Evolutionary conservation across 2,113 vertebrate species (phyloP), one percentile per base, ranked within the genome.

Genomic region (Dicentrarchus labrax): DNA sequence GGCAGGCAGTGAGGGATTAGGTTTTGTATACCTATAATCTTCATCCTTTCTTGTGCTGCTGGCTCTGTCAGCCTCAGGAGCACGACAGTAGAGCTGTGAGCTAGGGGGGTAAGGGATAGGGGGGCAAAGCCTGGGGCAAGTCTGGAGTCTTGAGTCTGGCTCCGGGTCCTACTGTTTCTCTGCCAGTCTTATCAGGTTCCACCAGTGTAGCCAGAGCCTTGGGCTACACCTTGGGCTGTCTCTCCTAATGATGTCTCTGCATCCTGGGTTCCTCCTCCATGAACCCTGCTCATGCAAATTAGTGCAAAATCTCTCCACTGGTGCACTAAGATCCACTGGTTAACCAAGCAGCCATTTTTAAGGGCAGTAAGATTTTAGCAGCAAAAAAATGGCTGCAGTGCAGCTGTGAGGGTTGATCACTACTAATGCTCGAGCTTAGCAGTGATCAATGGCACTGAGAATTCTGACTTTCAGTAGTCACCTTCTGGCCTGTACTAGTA

Each of bases 161-260:
- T 60, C 8, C 0, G 0, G 4, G 4, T 62, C 73, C 48, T 2
- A 5, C 1, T 53, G n/a, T 45, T 64, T 57, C 62, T 70, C 45
- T 45, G 24, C 45, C 9, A 5, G 50, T 51, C 45, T 22, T n/a
- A 38, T 61, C 56, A 41, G 51, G 53, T 53, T 59, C 0, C 8
- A 22, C 0, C 43, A 36, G 67, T 22, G 72, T 51, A 68, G 11
- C 68, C 56, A 3, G 13, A 0, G 79, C 84, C 69, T 64, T 1
- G 11, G 69, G 79, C 57, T 1, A 3, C 43, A 47, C 85, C 66
- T 43, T 10, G 9, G 47, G 71, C 21, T 43, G 64, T 66, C 4
- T 6, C 22, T 60, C 4, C 24, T 70, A 66, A 79, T 76, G 60
- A 83, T 36, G 45, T 59, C 74, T 64, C 36, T 38, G 64, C 69